Conservation (phyloP, 2,888 invertebrate genomes). For the Parnassius glacialis region DNA sequence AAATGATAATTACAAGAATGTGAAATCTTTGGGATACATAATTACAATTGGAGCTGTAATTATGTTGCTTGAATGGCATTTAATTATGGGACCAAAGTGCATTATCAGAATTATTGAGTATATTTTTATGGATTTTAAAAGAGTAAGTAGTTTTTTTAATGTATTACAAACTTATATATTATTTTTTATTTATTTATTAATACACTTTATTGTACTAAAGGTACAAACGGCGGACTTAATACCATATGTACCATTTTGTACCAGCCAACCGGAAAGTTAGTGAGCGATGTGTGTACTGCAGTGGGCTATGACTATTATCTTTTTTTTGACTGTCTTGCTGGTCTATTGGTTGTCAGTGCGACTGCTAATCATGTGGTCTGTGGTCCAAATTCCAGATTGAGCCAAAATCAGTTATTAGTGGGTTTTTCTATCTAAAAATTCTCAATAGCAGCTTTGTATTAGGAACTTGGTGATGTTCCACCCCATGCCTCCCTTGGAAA, state of each 20-base stretch:
- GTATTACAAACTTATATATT: neutral
- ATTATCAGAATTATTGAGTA: conserved; percentile 39
- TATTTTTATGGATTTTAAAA: conserved; percentile 42
- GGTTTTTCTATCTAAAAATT: neutral
- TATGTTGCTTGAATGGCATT: conserved; percentile 44
- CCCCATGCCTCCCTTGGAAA: too few relatives aligned
- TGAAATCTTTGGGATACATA: conserved; percentile 37
- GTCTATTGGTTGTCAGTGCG: too few relatives aligned
- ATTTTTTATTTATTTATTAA: neutral
- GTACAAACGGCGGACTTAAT: too few relatives aligned
- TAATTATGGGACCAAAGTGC: conserved; percentile 41
- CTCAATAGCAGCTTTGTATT: neutral
- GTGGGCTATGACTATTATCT: too few relatives aligned
- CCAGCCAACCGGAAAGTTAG: too few relatives aligned
- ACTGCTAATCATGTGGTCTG: too few relatives aligned
- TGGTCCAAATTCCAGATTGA: too few relatives aligned
- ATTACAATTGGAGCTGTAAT: conserved; percentile 37
- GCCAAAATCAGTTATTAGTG: too few relatives aligned
- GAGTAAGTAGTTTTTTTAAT: conserved; percentile 44
- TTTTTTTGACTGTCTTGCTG: neutral
- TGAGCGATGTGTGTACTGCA: too few relatives aligned
- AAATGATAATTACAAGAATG: conserved; percentile 40
- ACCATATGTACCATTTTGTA: too few relatives aligned
- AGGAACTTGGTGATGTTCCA: neutral
- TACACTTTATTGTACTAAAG: too few relatives aligned